These are phyloP conservation scores for Abrostola triplasia DNA, from an alignment of 2,888 invertebrate species.

Conservation along the genomic window DNA sequence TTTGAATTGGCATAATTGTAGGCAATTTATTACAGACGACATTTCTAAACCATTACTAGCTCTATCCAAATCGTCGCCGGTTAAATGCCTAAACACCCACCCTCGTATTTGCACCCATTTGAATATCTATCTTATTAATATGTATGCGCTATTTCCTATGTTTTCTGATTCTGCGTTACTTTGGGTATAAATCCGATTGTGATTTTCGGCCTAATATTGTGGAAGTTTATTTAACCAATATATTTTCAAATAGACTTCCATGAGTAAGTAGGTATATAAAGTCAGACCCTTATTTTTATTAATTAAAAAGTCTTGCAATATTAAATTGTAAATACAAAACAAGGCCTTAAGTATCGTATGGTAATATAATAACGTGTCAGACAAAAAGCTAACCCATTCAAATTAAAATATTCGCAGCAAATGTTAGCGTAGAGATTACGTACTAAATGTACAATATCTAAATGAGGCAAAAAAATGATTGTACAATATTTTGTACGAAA, in stretches of 20 bases:
- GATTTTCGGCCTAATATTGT: conserved; percentile 8
- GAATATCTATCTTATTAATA: conserved; percentile 68
- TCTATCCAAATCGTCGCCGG: conserved; percentile 50
- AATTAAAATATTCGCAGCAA: no score
- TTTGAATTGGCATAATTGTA: not conserved
- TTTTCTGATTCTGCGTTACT: conserved; percentile 27
- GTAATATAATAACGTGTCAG: no score
- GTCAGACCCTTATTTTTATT: no score
- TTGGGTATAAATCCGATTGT: conserved; percentile 13
- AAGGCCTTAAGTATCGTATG: no score
- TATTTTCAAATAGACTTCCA: not conserved
- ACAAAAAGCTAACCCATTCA: no score
- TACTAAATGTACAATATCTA: no score
- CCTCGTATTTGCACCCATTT: conserved; percentile 65
- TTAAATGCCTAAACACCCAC: conserved; percentile 57
- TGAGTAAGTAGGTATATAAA: no score
- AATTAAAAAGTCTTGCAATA: no score
- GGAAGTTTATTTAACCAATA: not conserved
- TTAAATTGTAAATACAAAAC: no score
- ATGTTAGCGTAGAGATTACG: no score
- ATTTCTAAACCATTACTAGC: conserved; percentile 38
- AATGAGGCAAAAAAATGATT: no score
- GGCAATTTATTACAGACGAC: conserved; percentile 16
- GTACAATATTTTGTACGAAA: no score
- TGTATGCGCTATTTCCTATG: conserved; percentile 54